Conservation (phyloP, 2,113 vertebrate species). For the Paedocypris sp. region DNA sequence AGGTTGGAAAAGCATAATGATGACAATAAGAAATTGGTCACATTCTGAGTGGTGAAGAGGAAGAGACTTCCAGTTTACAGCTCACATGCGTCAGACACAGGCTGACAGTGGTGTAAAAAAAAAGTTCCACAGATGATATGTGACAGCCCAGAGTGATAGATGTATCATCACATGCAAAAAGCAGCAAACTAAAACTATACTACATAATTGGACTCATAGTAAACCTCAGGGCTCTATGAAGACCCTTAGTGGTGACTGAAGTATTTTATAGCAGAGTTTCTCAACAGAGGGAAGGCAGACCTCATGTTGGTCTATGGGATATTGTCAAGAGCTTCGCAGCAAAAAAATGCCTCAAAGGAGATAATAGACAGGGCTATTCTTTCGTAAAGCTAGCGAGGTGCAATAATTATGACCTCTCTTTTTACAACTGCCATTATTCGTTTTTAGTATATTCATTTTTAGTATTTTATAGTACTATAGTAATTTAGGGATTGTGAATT, state of each 20-base stretch:
- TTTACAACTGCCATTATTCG: constrained; percentile 17
- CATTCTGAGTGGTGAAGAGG: background rate
- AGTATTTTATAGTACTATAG: no score
- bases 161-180: constrained; percentile 3
- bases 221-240: constrained; percentile 19
- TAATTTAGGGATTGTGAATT: constrained; percentile 1
- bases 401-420: background rate
- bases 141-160: constrained; percentile 10
- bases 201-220: constrained; percentile 24
- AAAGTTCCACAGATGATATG: constrained; percentile 9
- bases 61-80: background rate
- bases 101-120: background rate
- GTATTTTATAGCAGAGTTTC: no score
- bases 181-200: no score
- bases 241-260: no score
- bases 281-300: no score
- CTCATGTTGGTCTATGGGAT: no score
- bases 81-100: background rate
- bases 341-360: background rate
- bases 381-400: background rate
- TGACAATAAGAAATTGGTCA: background rate
- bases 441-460: constrained; percentile 7
- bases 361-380: constrained; percentile 1
- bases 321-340: background rate
- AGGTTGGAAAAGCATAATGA: background rate